A percentile compares a stretch with the other conserved stretches of the same genome.
These are phyloP conservation scores for Megastigmus dorsalis DNA, from an alignment of 2,888 invertebrate genomes.

Conservation along the genomic window DNA sequence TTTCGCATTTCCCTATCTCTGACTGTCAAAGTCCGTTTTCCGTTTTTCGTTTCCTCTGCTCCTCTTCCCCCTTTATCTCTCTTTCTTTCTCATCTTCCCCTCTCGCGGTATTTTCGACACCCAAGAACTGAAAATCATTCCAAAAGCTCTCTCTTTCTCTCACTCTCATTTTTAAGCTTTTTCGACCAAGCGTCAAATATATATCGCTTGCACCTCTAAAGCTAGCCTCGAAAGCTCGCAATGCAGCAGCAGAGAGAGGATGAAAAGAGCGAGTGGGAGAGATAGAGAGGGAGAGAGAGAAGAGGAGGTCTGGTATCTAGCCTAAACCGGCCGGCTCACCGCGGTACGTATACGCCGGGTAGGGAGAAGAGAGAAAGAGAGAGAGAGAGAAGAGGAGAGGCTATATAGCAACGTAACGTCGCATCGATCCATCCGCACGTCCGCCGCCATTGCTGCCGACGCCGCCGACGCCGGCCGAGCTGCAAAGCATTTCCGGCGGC, in stretches of 20 bases:
- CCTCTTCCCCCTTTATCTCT: not conserved
- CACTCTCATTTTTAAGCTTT: not conserved
- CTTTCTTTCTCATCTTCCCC: too few species aligned
- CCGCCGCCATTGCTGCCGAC: slow-evolving; percentile 24
- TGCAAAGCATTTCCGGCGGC: slow-evolving; percentile 42
- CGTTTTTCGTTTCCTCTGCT: not conserved
- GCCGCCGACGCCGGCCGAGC: slow-evolving; percentile 22
- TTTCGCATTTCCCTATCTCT: not conserved
- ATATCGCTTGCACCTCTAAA: too few species aligned
- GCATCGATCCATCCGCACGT: slow-evolving; percentile 34
- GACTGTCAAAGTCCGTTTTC: slow-evolving; percentile 24
- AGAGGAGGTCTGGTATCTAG: not conserved
- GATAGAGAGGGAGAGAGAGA: slow-evolving; percentile 12
- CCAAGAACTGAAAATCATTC: slow-evolving; percentile 2
- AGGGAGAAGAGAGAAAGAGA: not conserved
- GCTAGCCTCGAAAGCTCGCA: slow-evolving; percentile 4
- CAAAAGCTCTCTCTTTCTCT: not conserved
- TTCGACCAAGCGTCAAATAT: too few species aligned
- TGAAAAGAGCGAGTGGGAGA: too few species aligned
- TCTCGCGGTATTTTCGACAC: too few species aligned
- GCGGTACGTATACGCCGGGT: not conserved
- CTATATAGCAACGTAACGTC: not conserved
- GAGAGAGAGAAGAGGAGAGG: slow-evolving; percentile 3
- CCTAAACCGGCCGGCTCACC: slow-evolving; percentile 21
- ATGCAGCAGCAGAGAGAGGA: not conserved